Percentiles rank a stretch among this genome's conserved stretches.
Conservation (phyloP, 1,140 invertebrate genomes). For the Lamellibrachia luymesi region DNA sequence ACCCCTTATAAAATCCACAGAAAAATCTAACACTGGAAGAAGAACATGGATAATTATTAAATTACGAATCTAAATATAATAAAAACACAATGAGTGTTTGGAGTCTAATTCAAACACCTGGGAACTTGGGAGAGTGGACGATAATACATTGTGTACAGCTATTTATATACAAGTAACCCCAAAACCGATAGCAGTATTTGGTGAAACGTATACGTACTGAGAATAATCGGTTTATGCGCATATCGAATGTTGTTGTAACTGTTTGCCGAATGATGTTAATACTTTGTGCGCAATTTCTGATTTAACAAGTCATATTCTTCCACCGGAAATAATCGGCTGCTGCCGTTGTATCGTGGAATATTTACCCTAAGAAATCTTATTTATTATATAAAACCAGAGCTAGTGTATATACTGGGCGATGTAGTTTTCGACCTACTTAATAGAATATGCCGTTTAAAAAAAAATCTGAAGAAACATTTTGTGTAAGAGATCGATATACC, state of each 20-base stretch:
- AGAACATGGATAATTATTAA: too few species aligned
- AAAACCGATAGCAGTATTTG: not conserved
- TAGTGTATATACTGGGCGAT: too few species aligned
- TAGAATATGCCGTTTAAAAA: too few species aligned
- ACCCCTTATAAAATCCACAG: too few species aligned
- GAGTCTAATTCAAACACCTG: too few species aligned
- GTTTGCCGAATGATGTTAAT: not conserved
- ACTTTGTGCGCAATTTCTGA: not conserved
- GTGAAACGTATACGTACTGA: not conserved
- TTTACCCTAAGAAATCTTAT: not conserved
- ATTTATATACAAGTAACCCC: not conserved
- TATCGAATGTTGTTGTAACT: not conserved
- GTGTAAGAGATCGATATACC: too few species aligned
- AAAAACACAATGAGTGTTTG: too few species aligned
- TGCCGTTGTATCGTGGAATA: not conserved
- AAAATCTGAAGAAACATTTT: too few species aligned
- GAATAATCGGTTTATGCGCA: conserved; percentile 1
- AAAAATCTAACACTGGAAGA: too few species aligned
- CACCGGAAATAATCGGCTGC: not conserved
- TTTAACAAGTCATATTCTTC: not conserved
- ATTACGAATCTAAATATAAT: too few species aligned
- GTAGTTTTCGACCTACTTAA: too few species aligned
- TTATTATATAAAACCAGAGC: not conserved
- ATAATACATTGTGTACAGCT: not conserved
- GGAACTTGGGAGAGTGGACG: not conserved